Evolutionary conservation across 2,888 invertebrate genomes (phyloP).

Genomic region (Bembecia ichneumoniformis): DNA sequence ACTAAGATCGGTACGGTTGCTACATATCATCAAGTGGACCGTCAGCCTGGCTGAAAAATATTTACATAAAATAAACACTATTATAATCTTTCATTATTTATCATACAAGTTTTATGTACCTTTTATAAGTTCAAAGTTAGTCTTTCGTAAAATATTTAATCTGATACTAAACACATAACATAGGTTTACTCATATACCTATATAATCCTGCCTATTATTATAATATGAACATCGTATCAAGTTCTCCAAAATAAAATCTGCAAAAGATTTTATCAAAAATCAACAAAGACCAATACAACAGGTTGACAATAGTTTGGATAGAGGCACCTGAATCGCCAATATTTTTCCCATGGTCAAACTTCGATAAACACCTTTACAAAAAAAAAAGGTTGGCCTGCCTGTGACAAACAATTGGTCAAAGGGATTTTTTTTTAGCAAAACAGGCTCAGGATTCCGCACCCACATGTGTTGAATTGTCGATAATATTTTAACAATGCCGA

Average conservation of each 20-base stretch:
- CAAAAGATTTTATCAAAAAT: slow-evolving; percentile 44
- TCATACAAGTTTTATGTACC: too few relatives aligned
- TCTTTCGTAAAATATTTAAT: too few relatives aligned
- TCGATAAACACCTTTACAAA: slow-evolving; percentile 64
- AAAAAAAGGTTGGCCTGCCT: slow-evolving; percentile 47
- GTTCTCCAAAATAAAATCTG: slow-evolving; percentile 30
- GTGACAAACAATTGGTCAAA: slow-evolving; percentile 71
- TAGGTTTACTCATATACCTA: too few relatives aligned
- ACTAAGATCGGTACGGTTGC: neutral
- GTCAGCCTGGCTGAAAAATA: too few relatives aligned
- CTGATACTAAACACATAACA: too few relatives aligned
- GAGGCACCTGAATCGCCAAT: slow-evolving; percentile 63
- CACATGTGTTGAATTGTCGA: slow-evolving; percentile 52
- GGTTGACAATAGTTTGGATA: slow-evolving; percentile 56
- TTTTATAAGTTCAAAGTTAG: too few relatives aligned
- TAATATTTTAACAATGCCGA: slow-evolving; percentile 56
- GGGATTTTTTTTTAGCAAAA: slow-evolving; percentile 56
- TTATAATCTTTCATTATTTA: too few relatives aligned
- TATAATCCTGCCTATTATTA: too few relatives aligned
- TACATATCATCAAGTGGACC: too few relatives aligned
- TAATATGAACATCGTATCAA: slow-evolving; percentile 3
- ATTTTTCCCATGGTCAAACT: slow-evolving; percentile 72
- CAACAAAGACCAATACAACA: slow-evolving; percentile 33
- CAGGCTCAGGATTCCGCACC: slow-evolving; percentile 49
- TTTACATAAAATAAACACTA: too few relatives aligned